Base-by-base conservation (phyloP, 2,113 vertebrate species). In the Peromyscus leucopus region DNA sequence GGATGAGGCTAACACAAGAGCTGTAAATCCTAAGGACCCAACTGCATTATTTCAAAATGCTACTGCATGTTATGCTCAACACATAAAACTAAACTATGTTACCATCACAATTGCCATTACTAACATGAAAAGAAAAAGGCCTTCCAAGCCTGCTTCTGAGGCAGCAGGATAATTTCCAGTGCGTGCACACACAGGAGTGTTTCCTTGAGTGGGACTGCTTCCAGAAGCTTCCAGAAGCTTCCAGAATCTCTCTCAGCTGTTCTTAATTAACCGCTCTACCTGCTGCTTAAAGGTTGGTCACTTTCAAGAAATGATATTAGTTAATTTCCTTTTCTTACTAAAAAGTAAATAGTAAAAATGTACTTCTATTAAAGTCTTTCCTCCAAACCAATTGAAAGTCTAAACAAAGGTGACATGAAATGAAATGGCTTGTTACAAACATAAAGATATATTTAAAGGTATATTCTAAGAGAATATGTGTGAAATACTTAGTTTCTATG, bases 121-220 rank as follows among this genome's bases (percentile, higher is more conserved):
- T 33, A 87, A 3, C 36, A 2, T 24, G 26, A 78, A 74, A 86
- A n/a, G 67, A 71, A 75, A 75, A 75, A 75, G 16, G 5, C 4
- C 31, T 94, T 83, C 33, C 92, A 92, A 86, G 61, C 82, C 85
- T 86, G 79, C 87, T 96, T 95, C 89, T 42, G 67, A 93, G 61
- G 71, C 46, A 90, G 80, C 74, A 89, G 12, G 10, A 61, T 59
- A 79, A 87, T 93, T 80, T 87, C 61, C 80, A 79, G 72, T 9
- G 67, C n/a, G 28, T 48, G 46, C 6, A 4, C 36, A 83, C 12
- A 28, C 78, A 28, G 78, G 71, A 76, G 89, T 63, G 84, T 26
- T 74, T 69, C 75, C 74, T 55, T 46, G 75, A n/a, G 92, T 51
- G 55, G 82, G 89, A 94, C 33, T 51, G 2, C 15, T 90, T 74